A percentile compares a stretch with the other conserved stretches of the same genome.
phyloP scores from a whole-genome alignment of 1,140 invertebrate genomes.

The Contarinia nasturtii region DNA sequence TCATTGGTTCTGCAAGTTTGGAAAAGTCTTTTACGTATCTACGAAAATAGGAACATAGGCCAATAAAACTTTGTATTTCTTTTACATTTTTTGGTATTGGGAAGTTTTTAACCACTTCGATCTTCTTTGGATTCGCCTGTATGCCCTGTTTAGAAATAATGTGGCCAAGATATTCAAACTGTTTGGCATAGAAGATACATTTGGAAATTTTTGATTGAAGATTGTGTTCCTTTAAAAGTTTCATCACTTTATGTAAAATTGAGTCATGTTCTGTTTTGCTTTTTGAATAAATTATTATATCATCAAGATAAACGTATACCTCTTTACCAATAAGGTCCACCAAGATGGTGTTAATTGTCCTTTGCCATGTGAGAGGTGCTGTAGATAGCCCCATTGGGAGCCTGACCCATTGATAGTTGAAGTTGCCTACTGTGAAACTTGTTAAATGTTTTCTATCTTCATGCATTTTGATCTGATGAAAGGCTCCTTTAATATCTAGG shows the following conservation, averaged over 20 bases:
- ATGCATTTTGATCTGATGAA: constrained; percentile 7
- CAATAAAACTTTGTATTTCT: constrained; percentile 11
- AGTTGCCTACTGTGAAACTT: constrained; percentile 4
- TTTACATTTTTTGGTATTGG: constrained; percentile 11
- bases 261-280: constrained; percentile 14
- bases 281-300: constrained; percentile 15
- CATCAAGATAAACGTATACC: constrained; percentile 18
- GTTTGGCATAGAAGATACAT: constrained; percentile 13
- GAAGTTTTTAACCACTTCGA: constrained; percentile 8
- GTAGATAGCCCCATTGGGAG: constrained; percentile 25
- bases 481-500: constrained; percentile 3
- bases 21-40: constrained; percentile 12
- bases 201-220: constrained; percentile 11
- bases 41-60: constrained; percentile 8
- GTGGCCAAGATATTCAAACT: constrained; percentile 17
- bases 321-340: constrained; percentile 10
- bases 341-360: constrained; percentile 22
- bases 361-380: constrained; percentile 23
- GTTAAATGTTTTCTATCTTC: constrained; percentile 3
- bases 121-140: constrained; percentile 10
- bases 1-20: constrained; percentile 7
- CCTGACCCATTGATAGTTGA: constrained; percentile 8
- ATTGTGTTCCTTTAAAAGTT: constrained; percentile 11
- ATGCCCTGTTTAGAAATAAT: constrained; percentile 10
- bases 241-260: constrained; percentile 18